Base-by-base conservation (phyloP, 2,113 vertebrate genomes). In the Bungarus multicinctus region DNA sequence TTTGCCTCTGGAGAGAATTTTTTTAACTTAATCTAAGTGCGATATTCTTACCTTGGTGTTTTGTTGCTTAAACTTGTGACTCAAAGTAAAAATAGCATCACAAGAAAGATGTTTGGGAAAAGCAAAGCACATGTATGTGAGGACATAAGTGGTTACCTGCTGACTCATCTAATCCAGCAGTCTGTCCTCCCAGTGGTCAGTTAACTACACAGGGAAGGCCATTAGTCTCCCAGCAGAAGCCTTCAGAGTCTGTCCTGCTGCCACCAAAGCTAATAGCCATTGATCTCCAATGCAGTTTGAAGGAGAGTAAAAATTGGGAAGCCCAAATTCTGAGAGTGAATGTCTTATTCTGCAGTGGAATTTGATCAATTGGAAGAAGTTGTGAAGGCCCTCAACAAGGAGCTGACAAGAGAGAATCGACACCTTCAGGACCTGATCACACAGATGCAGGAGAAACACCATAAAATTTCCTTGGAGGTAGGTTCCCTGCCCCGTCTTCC, bases 391-490 rank as follows among this genome's bases (percentile, higher is more conserved):
- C 93, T 96, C 39, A 98, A 98, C 95, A 96, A 96, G 88, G 98
- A 97, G 25, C 96, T 98, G 58, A 96, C 98, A 91, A 98, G 98
- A 2, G 98, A 99, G 90, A 99, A 98, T 95, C 96, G 95, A 86
- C 97, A 97, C 6, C 97, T 99, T 16, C 98, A 99, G 95, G 98
- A 99, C 92, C 97, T 98, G 54, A 97, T 98, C 53, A 98, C 98
- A 23, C 98, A 98, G 25, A 97, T 99, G 57, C 99, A 99, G 94
- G 98, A 98, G 39, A 97, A 98, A 91, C 98, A 99, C 93, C 99
- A 99, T 94, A 98, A 98, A 94, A 98, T 98, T 97, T 99, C 98
- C 0, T 92, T 99, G 97, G 98, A 99, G 98, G 99, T 99, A 96
- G 47, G 58, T 55, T 4, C 27, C 34, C 6, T n/a, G 47, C 4